Base-by-base conservation (phyloP, 1,140 invertebrate genomes). In the Cherax quadricarinatus region DNA sequence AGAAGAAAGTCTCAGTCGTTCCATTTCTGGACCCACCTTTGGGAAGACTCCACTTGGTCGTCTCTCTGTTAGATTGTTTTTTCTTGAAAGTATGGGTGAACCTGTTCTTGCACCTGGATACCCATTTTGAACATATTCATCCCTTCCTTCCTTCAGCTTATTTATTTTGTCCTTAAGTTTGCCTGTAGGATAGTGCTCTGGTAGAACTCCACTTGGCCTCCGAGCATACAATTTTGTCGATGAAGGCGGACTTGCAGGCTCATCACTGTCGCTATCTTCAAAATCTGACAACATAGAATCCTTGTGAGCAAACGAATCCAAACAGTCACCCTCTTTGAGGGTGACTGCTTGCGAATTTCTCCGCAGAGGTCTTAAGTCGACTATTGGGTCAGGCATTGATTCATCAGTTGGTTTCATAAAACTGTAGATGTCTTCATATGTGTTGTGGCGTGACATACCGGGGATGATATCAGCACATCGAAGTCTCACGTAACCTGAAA, bases 401-500 rank as follows among this genome's bases (percentile, higher is more conserved):
- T 89, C 86, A 49, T 93, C 88, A 12, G 60, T n/a, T 10, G 90
- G 89, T 48, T 73, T 57, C 70, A 93, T 66, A 73, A 70, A 89
- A 4, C 82, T 81, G 49, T 93, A 93, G 21, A 93, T 88, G 62
- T 93, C 89, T 73, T 93, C 93, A 30, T 91, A 93, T 3, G 93
- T 92, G 87, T 91, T 91, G 73, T 85, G 73, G 1, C 89, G 62
- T 18, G 90, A 80, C 14, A 89, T 89, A 4, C 86, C 89, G 10
- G 93, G 86, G 48, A 93, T 92, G 24, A 94, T 85, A 84, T 94
- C 94, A 21, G 94, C 94, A 73, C 93, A 93, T 73, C 93, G 89
- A 18, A 95, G 92, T 48, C 94, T 88, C 14, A 94, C 93, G 75
- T 94, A 95, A 1, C 94, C 94, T 94, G 89, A 70, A 88, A 83